phyloP scores from a whole-genome alignment of 2,888 invertebrate species.

The Luperina nickerlii region DNA sequence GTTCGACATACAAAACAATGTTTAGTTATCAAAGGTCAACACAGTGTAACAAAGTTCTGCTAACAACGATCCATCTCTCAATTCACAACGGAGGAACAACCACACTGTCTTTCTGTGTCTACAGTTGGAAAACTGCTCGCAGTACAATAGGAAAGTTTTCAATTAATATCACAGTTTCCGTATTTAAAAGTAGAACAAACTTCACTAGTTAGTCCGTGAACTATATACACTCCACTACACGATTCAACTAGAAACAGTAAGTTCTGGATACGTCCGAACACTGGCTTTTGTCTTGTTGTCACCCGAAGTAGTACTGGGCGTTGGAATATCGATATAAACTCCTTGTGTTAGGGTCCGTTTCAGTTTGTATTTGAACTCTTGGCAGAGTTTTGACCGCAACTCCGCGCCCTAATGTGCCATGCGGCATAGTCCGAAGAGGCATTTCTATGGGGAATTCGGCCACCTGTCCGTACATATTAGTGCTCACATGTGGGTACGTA shows the following conservation, averaged over 20 bases:
- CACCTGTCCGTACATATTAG: constrained; percentile 89
- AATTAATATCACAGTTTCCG: constrained; percentile 90
- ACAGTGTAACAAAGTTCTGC: constrained; percentile 59
- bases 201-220: constrained; percentile 74
- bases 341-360: constrained; percentile 90
- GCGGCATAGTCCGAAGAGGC: constrained; percentile 88
- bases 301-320: constrained; percentile 94
- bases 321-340: constrained; percentile 92
- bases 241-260: constrained; percentile 90
- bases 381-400: constrained; percentile 87
- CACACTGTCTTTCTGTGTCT: constrained; percentile 74
- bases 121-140: constrained; percentile 79
- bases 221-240: constrained; percentile 85
- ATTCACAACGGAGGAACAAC: constrained; percentile 64
- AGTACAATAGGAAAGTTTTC: constrained; percentile 86
- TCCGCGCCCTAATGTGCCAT: constrained; percentile 86
- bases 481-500: constrained; percentile 88
- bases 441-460: constrained; percentile 89
- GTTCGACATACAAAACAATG: constrained; percentile 62
- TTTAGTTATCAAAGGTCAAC: constrained; percentile 64
- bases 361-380: constrained; percentile 86
- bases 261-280: constrained; percentile 89
- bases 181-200: constrained; percentile 89
- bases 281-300: constrained; percentile 91
- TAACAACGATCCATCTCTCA: constrained; percentile 64